A percentile compares a stretch with the other conserved stretches of the same genome.
These are phyloP conservation scores for Propsilocerus akamusi DNA, from an alignment of 1,140 invertebrate species.

Conservation along the genomic window DNA sequence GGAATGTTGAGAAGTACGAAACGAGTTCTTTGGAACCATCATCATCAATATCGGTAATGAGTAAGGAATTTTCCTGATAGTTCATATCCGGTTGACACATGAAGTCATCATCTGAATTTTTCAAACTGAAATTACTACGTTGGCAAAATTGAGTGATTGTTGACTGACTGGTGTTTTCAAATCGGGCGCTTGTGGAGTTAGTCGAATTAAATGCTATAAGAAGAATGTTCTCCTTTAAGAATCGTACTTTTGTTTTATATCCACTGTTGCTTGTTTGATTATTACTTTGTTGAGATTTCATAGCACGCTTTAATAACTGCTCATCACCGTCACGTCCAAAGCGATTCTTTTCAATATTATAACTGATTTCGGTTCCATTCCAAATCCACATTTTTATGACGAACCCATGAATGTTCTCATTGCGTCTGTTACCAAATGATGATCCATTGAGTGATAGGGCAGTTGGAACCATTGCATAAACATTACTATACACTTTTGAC, in stretches of 20 bases:
- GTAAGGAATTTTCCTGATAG: slow-evolving; percentile 44
- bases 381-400: slow-evolving; percentile 66
- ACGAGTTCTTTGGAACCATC: slow-evolving; percentile 55
- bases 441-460: slow-evolving; percentile 32
- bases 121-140: too few relatives aligned
- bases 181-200: slow-evolving; percentile 42
- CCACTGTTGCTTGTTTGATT: not conserved
- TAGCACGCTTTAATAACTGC: slow-evolving; percentile 1
- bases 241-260: slow-evolving; percentile 4
- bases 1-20: slow-evolving; percentile 46
- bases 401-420: slow-evolving; percentile 43
- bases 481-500: slow-evolving; percentile 33
- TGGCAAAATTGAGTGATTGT: slow-evolving; percentile 51
- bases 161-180: slow-evolving; percentile 52
- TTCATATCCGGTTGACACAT: slow-evolving; percentile 51
- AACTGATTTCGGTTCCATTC: slow-evolving; percentile 18
- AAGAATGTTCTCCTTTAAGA: slow-evolving; percentile 46
- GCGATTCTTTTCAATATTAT: not conserved
- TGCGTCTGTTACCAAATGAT: slow-evolving; percentile 18
- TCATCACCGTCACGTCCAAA: not conserved
- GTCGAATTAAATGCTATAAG: slow-evolving; percentile 54
- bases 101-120: slow-evolving; percentile 28
- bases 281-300: slow-evolving; percentile 4
- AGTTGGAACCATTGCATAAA: slow-evolving; percentile 44
- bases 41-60: slow-evolving; percentile 48